phyloP scores from a whole-genome alignment of 2,797 vertebrate species.

The Spinus pinus region DNA sequence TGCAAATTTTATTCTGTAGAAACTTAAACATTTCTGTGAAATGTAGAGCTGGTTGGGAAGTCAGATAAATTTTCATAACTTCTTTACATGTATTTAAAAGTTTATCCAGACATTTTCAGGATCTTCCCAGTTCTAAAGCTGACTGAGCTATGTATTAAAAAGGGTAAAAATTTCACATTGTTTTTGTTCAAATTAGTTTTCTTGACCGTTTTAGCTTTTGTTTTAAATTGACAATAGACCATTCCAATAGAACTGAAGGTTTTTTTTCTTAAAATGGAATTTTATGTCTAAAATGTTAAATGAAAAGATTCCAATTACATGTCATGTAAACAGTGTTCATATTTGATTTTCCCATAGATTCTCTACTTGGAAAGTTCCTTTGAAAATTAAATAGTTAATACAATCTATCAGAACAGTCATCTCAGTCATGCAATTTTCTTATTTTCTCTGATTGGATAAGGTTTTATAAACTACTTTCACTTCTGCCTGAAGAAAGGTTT shows the following conservation, averaged over 20 bases:
- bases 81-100: background rate
- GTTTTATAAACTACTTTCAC: constrained; percentile 9
- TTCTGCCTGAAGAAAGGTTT: constrained; percentile 7
- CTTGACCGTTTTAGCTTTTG: background rate
- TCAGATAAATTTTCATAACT: background rate
- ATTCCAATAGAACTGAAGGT: accelerated
- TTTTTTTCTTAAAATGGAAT: background rate
- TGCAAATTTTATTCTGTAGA: background rate
- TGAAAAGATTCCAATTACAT: background rate
- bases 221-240: background rate
- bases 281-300: background rate
- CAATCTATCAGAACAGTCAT: background rate
- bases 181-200: background rate
- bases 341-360: constrained; percentile 5
- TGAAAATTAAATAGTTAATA: background rate
- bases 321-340: background rate
- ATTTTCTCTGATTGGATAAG: background rate
- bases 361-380: background rate
- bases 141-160: background rate
- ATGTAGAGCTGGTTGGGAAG: background rate
- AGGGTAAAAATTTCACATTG: background rate
- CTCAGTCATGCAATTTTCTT: background rate
- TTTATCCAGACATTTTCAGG: background rate
- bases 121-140: background rate
- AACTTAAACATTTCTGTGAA: background rate